Evolutionary conservation across 2,888 invertebrate species (phyloP), one percentile per base, ranked within the genome.

Genomic region (Drosophila meridiana): DNA sequence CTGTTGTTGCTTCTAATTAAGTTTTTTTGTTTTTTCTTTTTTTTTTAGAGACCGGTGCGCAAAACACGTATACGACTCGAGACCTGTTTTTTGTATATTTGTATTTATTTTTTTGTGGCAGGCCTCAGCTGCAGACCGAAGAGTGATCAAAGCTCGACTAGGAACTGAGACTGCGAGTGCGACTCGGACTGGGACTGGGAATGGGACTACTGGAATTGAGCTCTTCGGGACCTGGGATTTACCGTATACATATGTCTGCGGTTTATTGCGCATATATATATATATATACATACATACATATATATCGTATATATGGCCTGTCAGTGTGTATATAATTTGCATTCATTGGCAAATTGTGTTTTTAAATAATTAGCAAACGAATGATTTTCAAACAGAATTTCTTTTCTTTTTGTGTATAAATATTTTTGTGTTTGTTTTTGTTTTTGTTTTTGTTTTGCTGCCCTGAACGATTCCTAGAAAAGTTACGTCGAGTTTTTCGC

Each of bases 281-380:
- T 47, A 47, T 34, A 30, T 34, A 6, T 48, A 26, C 14, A 30
- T 14, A 26, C 30, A 38, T 32, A 26, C 4, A 42, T 34, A 53
- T 30, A 50, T n/a, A 28, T 56, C 2, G 5, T 28, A 9, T 28
- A 36, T 38, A 34, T 50, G 40, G 36, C 0, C 26, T 38, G 55
- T 38, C 36, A 14, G 48, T 47, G 62, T 48, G 38, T 64, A 56
- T 30, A 38, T 50, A 48, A 76, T 76, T 78, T 67, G 68, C 61
- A 60, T 65, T 65, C 48, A 62, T 73, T 76, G 61, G 72, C 69
- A 72, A 76, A 76, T 71, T 78, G 83, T 86, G 74, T 59, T 70
- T 71, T 70, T 65, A 76, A 82, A 76, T 80, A 83, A 82, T 82
- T 82, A 82, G 65, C 86, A 77, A 80, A 83, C 68, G 58, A 76